Base-by-base conservation (phyloP, 2,113 vertebrate species). In the Pachycephala philippinensis region DNA sequence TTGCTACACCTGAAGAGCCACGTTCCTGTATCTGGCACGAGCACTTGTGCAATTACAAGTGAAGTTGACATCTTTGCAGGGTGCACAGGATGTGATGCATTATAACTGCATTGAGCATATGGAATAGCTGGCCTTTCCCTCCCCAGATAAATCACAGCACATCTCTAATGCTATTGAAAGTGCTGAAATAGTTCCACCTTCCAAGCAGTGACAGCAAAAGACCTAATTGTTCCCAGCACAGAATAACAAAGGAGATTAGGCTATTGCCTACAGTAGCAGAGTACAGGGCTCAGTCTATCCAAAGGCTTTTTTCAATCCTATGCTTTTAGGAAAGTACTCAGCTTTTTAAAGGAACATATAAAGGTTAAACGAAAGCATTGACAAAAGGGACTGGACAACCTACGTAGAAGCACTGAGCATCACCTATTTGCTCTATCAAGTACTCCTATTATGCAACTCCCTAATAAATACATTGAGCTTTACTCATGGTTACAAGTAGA, bases 1-100 rank as follows among this genome's bases (percentile, higher is more conserved):
- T 75, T 87, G 50, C 47, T 74, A 28, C 16, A 61, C 28, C 27
- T 68, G 18, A 23, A 75, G 15, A 78, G 26, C 33, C 66, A 52
- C 0, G 0, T 35, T 84, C 31, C 53, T 64, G 57, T 68, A 33
- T 3, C 20, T 2, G 4, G 59, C 30, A 66, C 1, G 1, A 89
- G 31, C 35, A 54, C 44, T 87, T 79, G 84, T 68, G 75, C 84
- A 79, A 64, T 31, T 44, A 31, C 47, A 74, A 68, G 60, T 15
- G 33, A 86, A 86, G 35, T 6, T 39, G 54, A 39, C 35, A 22
- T 13, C 60, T 71, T 45, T 75, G 84, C 53, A 89, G 52, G 22
- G 33, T n/a, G 37, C 30, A 47, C 27, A 52, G 63, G 35, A 63
- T 68, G 42, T 28, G 61, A 92, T 39, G 9, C 50, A 33, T 19